Base-by-base conservation (phyloP, 2,888 invertebrate species). In the Pardosa pseudoannulata region DNA sequence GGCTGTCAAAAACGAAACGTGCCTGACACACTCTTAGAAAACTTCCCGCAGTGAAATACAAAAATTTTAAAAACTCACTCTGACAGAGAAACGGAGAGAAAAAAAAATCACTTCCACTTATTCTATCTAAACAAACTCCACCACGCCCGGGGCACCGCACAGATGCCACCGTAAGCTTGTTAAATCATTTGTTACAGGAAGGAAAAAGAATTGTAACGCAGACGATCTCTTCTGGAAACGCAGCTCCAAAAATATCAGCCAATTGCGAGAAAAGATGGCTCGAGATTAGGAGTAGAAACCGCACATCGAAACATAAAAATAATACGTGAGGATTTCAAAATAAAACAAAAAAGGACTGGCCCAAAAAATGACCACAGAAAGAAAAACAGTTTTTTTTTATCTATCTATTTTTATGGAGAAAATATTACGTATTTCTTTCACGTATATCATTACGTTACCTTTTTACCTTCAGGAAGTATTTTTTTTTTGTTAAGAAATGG, bases 281-380 rank as follows among this genome's bases (percentile, higher is more conserved):
- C 5, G 56, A 23, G 56, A 56, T 56, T 56, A 56, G 23, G 23
- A 5, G 36, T 36, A 7, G 5, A 46, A 13, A 6, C 56, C 19
- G 5, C 19, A 23, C 56, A 56, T 23, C 11, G 56, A 56, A 56
- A 23, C 19, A 56, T 56, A 56, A 56, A 56, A 56, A 56, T 56
- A 56, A 56, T 23, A 56, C 56, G 56, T 56, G 56, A 56, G 19
- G 56, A 56, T 23, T 56, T 23, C 5, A 56, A 56, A 56, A 56
- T 23, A 56, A n/a, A 46, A 46, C 9, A 13, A 13, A 46, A 13
- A 46, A 23, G 1, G 56, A 2, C 19, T 56, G 11, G 56, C n/a
- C 56, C 56, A 56, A 9, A 56, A 56, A 56, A 23, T 56, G 56
- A 56, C 56, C 56, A 16, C 56, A 56, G 3, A 23, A 56, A 36